Evolutionary conservation across 2,113 vertebrate species (phyloP), one percentile per base, ranked within the genome.

Genomic region (Brachyhypopomus occidentalis): DNA sequence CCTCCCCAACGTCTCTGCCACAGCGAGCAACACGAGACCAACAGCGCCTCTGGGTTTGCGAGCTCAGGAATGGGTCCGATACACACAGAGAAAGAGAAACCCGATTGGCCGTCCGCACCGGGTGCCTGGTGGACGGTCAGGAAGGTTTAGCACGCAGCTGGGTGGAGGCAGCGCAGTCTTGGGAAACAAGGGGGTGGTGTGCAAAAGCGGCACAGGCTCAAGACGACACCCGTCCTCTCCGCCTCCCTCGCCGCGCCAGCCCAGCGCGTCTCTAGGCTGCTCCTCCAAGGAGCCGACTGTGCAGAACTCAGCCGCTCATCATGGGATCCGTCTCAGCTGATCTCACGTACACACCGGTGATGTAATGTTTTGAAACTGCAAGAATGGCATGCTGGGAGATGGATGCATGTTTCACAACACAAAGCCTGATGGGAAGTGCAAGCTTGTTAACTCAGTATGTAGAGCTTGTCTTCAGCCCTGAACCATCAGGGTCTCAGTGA

Each of bases 351-450:
- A 25, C 17, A 17, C 17, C 9, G 64, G 0, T 70, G 77, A 70
- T 58, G 64, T 52, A 72, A 79, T 38, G 77, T 59, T 79, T 71
- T 23, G 25, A 67, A 77, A 77, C 41, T 41, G 62, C 14, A 77
- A 52, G 11, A 22, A 34, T 23, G 16, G 63, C 63, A 69, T 48
- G 8, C 25, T 55, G 62, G 14, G 45, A 34, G 14, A 5, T 67
- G 14, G 36, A 30, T 8, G 12, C 30, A 8, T 12, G 64, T 34
- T 19, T 66, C 27, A 66, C 63, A 34, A 25, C 16, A 19, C 27
- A 66, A 66, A 66, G 3, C 63, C 17, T n/a, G 27, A 48, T 78
- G 77, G 52, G 66, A 48, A 27, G 69, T 22, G 56, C 38, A 22
- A 59, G 64, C 45, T 34, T 17, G 41, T 64, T 77, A 66, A 20